A percentile compares a stretch with the other conserved stretches of the same genome.
Conservation (phyloP, 2,113 vertebrate species). For the Toxotes chatareus region DNA sequence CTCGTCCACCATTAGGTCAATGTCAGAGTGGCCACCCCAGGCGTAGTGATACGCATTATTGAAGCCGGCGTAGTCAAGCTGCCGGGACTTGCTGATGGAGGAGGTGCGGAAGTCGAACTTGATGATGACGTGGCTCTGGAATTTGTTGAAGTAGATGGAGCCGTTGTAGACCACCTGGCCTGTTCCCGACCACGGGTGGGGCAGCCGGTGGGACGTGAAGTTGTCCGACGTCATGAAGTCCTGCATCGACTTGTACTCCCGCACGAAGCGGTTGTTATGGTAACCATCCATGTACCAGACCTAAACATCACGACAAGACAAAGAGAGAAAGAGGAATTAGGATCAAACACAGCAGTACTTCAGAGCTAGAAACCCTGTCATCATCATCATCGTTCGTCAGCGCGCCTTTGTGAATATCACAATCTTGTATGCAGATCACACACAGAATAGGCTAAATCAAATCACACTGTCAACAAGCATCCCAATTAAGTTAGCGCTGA, state of each 20-base stretch:
- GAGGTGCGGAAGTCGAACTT: slow-evolving; percentile 95
- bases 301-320: slow-evolving; percentile 74
- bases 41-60: slow-evolving; percentile 98
- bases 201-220: slow-evolving; percentile 97
- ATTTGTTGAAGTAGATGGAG: slow-evolving; percentile 99
- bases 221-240: slow-evolving; percentile 98
- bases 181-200: slow-evolving; percentile 97
- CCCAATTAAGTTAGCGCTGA: slow-evolving; percentile 60
- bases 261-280: slow-evolving; percentile 98
- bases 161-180: slow-evolving; percentile 99
- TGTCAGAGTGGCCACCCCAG: slow-evolving; percentile 98
- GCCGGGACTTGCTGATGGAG: slow-evolving; percentile 93
- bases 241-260: slow-evolving; percentile 95
- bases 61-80: slow-evolving; percentile 95
- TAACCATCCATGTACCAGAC: slow-evolving; percentile 99
- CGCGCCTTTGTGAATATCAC: slow-evolving; percentile 12
- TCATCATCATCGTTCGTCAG: slow-evolving; percentile 1
- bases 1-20: slow-evolving; percentile 98
- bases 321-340: neutral
- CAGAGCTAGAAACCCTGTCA: neutral
- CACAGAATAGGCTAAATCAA: slow-evolving; percentile 47
- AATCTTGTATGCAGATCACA: slow-evolving; percentile 36
- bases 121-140: slow-evolving; percentile 98
- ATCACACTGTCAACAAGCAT: slow-evolving; percentile 63
- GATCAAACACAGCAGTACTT: neutral